These are phyloP conservation scores for Aspiorhynchus laticeps DNA, from an alignment of 2,113 vertebrate species.

Conservation along the genomic window DNA sequence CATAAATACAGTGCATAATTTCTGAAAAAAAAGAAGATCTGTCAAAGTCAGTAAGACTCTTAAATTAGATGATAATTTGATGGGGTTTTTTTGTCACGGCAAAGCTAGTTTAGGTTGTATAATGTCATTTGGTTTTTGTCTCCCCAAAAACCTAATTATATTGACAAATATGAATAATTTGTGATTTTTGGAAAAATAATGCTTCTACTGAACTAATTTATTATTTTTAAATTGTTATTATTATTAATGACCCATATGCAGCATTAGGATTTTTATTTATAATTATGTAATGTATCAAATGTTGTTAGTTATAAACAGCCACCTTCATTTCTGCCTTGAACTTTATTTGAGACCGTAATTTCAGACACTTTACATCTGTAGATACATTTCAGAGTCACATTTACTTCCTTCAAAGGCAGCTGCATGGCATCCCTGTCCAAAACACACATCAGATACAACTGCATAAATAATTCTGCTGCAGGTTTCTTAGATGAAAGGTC, in stretches of 20 bases:
- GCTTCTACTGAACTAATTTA: too few relatives aligned
- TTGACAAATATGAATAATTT: neutral
- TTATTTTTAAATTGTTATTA: neutral
- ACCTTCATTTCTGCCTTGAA: neutral
- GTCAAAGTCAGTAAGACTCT: neutral
- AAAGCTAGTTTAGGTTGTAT: neutral
- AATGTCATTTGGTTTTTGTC: neutral
- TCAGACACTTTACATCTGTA: constrained; percentile 16
- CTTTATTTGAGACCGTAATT: neutral
- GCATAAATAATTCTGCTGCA: constrained; percentile 54
- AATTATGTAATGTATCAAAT: neutral
- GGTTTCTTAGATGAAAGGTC: constrained; percentile 57
- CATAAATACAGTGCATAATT: neutral
- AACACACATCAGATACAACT: constrained; percentile 42
- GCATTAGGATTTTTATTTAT: neutral
- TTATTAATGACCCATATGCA: neutral
- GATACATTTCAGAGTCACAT: neutral
- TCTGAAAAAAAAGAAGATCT: neutral
- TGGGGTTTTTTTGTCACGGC: neutral
- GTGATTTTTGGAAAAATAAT: too few relatives aligned
- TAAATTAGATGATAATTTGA: neutral
- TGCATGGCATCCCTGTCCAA: constrained; percentile 29
- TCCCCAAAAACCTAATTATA: neutral
- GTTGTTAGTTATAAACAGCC: neutral
- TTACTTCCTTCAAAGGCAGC: constrained; percentile 24